Conservation (phyloP, 2,797 vertebrate genomes). For the Malacoraja senta region DNA sequence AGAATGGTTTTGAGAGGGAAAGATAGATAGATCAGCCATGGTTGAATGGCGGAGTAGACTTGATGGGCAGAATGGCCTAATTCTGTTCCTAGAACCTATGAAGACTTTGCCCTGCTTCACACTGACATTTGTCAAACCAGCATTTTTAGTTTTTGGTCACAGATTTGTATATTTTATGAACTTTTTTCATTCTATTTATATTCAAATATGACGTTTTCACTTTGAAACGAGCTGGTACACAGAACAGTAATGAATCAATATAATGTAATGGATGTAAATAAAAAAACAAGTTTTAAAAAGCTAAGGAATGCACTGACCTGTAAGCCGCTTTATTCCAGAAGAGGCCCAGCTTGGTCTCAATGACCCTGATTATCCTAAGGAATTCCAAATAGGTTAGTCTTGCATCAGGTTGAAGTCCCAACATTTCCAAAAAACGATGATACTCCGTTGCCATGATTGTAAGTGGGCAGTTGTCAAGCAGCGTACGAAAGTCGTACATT, state of each 20-base stretch:
- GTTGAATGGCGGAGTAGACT: too few species aligned
- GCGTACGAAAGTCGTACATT: conserved; percentile 52
- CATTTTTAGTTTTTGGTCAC: neutral
- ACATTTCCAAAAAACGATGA: conserved; percentile 50
- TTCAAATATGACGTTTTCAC: neutral
- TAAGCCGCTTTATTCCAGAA: conserved; percentile 24
- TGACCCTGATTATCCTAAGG: conserved; percentile 47
- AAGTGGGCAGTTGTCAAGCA: conserved; percentile 55
- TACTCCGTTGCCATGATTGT: conserved; percentile 53
- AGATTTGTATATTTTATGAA: neutral
- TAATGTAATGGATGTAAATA: neutral
- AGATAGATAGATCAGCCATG: too few species aligned
- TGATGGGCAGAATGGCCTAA: too few species aligned
- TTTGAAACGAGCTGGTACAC: neutral
- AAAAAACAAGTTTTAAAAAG: neutral
- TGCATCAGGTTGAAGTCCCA: conserved; percentile 52
- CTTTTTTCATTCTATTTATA: neutral
- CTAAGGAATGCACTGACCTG: conserved; percentile 45
- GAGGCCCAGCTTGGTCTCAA: conserved; percentile 41
- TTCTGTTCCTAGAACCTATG: too few species aligned
- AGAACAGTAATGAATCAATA: neutral
- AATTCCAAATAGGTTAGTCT: conserved; percentile 61
- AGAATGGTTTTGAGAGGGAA: too few species aligned
- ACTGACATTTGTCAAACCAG: neutral
- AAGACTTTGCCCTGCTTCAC: too few species aligned